These are phyloP conservation scores for Diadumene lineata DNA, from an alignment of 92 coral and sea anemone genomes.

Conservation along the genomic window DNA sequence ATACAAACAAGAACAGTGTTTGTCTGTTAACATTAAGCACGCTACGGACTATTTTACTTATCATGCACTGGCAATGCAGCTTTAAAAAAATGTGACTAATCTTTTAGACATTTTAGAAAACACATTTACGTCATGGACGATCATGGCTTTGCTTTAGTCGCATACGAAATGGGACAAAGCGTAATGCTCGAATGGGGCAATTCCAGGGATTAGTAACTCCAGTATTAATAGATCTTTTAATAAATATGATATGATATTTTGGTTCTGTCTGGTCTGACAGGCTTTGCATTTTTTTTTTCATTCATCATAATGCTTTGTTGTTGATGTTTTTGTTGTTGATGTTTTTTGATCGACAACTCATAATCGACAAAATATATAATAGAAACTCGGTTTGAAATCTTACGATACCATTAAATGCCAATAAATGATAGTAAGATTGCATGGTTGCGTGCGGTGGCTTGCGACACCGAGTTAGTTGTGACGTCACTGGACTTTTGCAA, in stretches of 20 bases:
- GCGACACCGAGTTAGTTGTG: background rate
- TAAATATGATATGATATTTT: too few relatives aligned
- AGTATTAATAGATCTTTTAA: too few relatives aligned
- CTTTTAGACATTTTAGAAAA: background rate
- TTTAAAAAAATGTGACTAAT: background rate
- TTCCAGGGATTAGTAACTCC: background rate
- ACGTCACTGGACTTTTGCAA: background rate
- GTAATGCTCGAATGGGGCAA: background rate
- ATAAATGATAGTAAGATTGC: background rate
- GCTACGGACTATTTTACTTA: background rate
- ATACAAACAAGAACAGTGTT: too few relatives aligned
- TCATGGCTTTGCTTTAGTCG: background rate
- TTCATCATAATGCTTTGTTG: too few relatives aligned
- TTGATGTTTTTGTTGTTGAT: too few relatives aligned
- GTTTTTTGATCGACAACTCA: too few relatives aligned
- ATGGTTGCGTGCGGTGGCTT: background rate
- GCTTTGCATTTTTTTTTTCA: too few relatives aligned
- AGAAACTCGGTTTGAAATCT: too few relatives aligned
- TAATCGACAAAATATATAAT: background rate
- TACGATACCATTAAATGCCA: too few relatives aligned
- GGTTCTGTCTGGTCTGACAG: too few relatives aligned
- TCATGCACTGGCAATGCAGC: background rate
- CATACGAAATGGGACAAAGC: too few relatives aligned
- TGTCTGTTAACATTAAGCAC: background rate
- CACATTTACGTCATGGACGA: background rate